Evolutionary conservation across 2,888 invertebrate species (phyloP).

Genomic region (Ectemnius cavifrons): DNA sequence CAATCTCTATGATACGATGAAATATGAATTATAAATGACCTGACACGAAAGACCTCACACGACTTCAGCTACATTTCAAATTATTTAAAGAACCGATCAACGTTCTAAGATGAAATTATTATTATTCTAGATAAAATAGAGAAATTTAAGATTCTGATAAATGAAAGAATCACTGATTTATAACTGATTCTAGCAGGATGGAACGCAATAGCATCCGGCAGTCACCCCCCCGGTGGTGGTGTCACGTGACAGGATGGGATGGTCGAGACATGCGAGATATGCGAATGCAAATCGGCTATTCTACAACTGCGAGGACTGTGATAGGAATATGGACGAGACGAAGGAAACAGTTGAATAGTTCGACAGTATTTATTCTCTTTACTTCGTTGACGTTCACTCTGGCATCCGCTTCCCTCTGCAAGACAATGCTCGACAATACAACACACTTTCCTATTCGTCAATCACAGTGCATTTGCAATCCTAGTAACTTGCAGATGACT

Average conservation of each 20-base stretch:
- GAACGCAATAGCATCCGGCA: no score
- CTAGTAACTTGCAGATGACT: not conserved
- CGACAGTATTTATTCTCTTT: not conserved
- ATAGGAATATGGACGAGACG: not conserved
- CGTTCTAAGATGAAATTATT: no score
- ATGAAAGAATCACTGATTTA: no score
- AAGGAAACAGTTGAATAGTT: not conserved
- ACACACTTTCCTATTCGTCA: not conserved
- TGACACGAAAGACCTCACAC: no score
- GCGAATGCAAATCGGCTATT: conserved; percentile 17
- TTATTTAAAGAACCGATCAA: no score
- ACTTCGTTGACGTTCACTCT: not conserved
- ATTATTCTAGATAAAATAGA: no score
- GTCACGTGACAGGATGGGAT: conserved; percentile 22
- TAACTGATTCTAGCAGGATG: no score
- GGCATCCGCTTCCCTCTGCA: not conserved
- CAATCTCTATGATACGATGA: no score
- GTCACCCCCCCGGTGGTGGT: no score
- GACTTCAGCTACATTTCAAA: no score
- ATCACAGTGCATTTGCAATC: not conserved
- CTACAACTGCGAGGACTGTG: not conserved
- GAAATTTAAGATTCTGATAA: no score
- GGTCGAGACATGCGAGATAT: conserved; percentile 8
- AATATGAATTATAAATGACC: no score
- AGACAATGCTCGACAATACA: not conserved